Evolutionary conservation across 2,113 vertebrate species (phyloP).

Genomic region (Lampris megalopsis): DNA sequence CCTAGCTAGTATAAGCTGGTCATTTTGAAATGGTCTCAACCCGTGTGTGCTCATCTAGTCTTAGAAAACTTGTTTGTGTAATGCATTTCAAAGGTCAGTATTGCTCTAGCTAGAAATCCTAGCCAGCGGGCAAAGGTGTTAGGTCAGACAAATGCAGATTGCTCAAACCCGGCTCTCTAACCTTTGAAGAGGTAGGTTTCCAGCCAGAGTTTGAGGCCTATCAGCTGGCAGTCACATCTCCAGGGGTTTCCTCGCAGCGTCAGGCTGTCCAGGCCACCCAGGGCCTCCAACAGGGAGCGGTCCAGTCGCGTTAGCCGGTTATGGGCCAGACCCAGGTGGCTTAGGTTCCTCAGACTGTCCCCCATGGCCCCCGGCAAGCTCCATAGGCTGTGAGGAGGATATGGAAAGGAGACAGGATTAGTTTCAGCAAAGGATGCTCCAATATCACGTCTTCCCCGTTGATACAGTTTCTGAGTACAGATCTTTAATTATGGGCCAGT

Average conservation of each 20-base stretch:
- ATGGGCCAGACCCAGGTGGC: constrained; percentile 85
- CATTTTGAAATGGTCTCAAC: not conserved
- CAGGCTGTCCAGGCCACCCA: constrained; percentile 87
- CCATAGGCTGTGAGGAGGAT: constrained; percentile 72
- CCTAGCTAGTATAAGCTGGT: not conserved
- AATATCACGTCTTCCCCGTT: too few species aligned
- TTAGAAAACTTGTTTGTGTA: constrained; percentile 1
- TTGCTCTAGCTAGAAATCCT: constrained; percentile 19
- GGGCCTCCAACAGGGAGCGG: constrained; percentile 87
- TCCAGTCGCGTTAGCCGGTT: constrained; percentile 90
- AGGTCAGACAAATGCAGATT: too few species aligned
- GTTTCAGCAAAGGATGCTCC: not conserved
- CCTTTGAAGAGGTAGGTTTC: constrained; percentile 95
- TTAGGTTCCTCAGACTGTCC: constrained; percentile 88
- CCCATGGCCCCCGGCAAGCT: constrained; percentile 87
- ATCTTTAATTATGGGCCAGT: too few species aligned
- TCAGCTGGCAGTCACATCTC: constrained; percentile 93
- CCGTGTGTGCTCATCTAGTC: not conserved
- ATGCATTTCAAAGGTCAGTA: constrained; percentile 8
- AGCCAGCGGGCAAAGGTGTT: not conserved
- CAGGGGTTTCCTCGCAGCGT: constrained; percentile 91
- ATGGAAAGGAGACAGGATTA: not conserved
- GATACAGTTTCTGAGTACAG: too few species aligned
- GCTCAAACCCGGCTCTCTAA: constrained; percentile 58
- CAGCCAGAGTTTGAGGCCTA: constrained; percentile 95